phyloP scores from a whole-genome alignment of 2,113 vertebrate species.

The Pteropus alecto region DNA sequence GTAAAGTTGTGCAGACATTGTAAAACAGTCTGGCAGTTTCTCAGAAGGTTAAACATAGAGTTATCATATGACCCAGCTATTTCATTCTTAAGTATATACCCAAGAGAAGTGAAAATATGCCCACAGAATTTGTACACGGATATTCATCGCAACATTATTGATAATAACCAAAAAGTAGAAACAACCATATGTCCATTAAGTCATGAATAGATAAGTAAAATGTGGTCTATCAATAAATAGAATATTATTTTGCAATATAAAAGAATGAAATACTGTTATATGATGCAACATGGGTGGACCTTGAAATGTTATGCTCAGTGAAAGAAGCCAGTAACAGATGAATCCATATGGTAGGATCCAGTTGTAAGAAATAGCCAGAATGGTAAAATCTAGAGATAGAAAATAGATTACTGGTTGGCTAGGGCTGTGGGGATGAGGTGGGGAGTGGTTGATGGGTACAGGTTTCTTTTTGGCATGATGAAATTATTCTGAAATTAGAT shows the following conservation, averaged over 20 bases:
- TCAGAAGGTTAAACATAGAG: neutral
- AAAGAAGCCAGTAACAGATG: neutral
- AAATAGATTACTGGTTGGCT: neutral
- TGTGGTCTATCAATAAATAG: neutral
- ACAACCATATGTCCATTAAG: neutral
- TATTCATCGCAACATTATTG: neutral
- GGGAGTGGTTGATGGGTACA: neutral
- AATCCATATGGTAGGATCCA: neutral
- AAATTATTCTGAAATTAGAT: neutral
- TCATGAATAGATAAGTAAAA: neutral
- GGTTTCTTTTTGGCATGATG: neutral
- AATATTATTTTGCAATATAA: neutral
- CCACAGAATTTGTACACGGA: neutral
- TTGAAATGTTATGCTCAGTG: neutral
- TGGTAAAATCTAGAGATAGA: neutral
- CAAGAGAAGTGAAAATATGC: neutral
- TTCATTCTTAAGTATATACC: neutral
- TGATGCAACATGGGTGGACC: neutral
- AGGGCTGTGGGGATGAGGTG: accelerated
- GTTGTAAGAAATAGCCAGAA: neutral
- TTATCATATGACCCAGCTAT: neutral
- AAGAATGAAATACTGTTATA: neutral
- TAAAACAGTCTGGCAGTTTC: neutral
- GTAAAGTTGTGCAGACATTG: neutral
- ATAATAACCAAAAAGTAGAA: neutral